Evolutionary conservation across 2,888 invertebrate genomes (phyloP), one percentile per base, ranked within the genome.

Genomic region (Hirtodrosophila alboralis): DNA sequence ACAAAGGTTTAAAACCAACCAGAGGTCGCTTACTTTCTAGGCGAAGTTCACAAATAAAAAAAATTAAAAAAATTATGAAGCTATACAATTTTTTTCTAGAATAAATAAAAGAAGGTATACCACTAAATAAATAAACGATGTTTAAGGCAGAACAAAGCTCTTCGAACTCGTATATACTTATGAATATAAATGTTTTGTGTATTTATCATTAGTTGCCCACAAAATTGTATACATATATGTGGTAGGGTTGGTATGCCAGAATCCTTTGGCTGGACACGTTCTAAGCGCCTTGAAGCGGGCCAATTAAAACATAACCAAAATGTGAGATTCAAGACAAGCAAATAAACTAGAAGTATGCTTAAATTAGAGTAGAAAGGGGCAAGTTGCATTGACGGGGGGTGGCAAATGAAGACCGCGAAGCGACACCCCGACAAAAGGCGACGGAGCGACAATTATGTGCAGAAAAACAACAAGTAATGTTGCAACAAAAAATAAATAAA

Each of bases 221-320:
- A 60, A 49, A 60, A 21, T 68, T 62, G 56, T n/a, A 21, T 0
- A 12, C 40, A 9, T 18, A 18, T 18, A 5, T 18, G 5, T 18
- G 18, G n/a, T n/a, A n/a, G 18, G 21, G 13, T 10, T 23, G 37
- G 27, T 23, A 4, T n/a, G 43, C 16, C 26, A 27, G 45, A 31
- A 27, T 7, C 21, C 31, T 12, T 27, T 8, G 18, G 43, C 37
- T 14, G n/a, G 37, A 33, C 64, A 59, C 34, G 38, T 56, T 65
- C 51, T 48, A 14, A 70, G 31, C 48, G 61, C 61, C 61, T 61
- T 31, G 43, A 80, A 78, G 66, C 54, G 56, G 84, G 85, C 86
- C 90, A 90, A 90, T 90, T 90, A 90, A 89, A 89, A 88, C 72
- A 81, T 89, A 89, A 89, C 89, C 89, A 87, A 87, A 90, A 89